phyloP scores from a whole-genome alignment of 2,888 invertebrate species.

The Nineta flava region DNA sequence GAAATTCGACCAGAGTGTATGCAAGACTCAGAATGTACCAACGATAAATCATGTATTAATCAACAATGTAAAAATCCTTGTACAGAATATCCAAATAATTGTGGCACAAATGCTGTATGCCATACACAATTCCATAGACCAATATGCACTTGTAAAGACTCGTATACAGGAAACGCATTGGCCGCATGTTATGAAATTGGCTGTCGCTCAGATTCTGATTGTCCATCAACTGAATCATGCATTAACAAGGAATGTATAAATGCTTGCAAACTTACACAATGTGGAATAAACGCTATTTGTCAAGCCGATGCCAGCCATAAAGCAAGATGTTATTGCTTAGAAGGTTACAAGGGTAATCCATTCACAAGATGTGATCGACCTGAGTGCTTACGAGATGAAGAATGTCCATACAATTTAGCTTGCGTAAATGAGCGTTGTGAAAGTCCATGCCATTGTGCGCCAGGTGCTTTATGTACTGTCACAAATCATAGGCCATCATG shows the following conservation, averaged over 20 bases:
- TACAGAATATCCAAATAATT: constrained; percentile 41
- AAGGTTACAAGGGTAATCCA: constrained; percentile 64
- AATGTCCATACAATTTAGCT: constrained; percentile 64
- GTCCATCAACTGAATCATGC: constrained; percentile 66
- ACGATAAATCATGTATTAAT: constrained; percentile 68
- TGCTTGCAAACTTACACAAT: constrained; percentile 63
- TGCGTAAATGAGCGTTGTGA: constrained; percentile 65
- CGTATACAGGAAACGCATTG: constrained; percentile 72
- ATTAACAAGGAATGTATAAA: constrained; percentile 66
- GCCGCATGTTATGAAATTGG: constrained; percentile 64
- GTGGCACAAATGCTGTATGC: constrained; percentile 66
- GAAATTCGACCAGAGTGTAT: constrained; percentile 58
- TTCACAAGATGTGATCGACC: constrained; percentile 59
- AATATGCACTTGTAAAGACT: constrained; percentile 64
- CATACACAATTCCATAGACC: constrained; percentile 64
- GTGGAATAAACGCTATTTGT: constrained; percentile 67
- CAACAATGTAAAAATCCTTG: constrained; percentile 63
- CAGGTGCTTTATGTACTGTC: constrained; percentile 58
- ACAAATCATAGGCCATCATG: constrained; percentile 61
- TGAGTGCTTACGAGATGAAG: constrained; percentile 58
- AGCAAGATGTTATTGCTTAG: constrained; percentile 62
- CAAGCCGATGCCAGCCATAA: constrained; percentile 58
- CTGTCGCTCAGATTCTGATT: constrained; percentile 72
- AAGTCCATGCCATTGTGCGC: constrained; percentile 75
- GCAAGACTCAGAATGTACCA: constrained; percentile 62